Evolutionary conservation across 1,140 invertebrate genomes (phyloP).

Genomic region (Mizuhopecten yessoensis): DNA sequence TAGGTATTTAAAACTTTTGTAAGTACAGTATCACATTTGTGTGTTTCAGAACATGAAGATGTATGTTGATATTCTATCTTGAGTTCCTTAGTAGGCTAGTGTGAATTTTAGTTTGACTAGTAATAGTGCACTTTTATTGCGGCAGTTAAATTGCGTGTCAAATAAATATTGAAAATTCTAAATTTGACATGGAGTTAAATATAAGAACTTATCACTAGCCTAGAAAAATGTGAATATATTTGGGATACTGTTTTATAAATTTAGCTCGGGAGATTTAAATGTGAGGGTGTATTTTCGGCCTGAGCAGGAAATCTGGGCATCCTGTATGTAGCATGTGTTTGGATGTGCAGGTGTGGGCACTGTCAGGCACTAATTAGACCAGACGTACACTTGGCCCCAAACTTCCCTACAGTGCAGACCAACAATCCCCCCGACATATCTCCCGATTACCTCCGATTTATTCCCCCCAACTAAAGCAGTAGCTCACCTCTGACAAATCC

Average conservation of each 20-base stretch:
- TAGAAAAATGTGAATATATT: too few relatives aligned
- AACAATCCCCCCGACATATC: neutral
- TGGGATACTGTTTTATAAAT: neutral
- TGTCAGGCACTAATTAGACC: slow-evolving; percentile 13
- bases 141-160: too few relatives aligned
- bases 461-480: too few relatives aligned
- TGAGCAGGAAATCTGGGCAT: neutral
- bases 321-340: slow-evolving; percentile 9
- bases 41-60: too few relatives aligned
- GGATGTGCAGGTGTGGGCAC: slow-evolving; percentile 2
- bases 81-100: too few relatives aligned
- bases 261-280: neutral
- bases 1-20: too few relatives aligned
- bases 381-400: neutral
- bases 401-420: neutral
- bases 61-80: too few relatives aligned
- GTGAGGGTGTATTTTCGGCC: neutral
- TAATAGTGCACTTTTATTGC: too few relatives aligned
- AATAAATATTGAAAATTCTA: neutral
- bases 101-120: neutral
- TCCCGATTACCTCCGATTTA: neutral
- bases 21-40: too few relatives aligned
- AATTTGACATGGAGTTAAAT: neutral
- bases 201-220: too few relatives aligned
- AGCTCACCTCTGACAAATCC: neutral